Evolutionary conservation across 2,888 invertebrate species (phyloP).

Genomic region (Pterostichus niger): DNA sequence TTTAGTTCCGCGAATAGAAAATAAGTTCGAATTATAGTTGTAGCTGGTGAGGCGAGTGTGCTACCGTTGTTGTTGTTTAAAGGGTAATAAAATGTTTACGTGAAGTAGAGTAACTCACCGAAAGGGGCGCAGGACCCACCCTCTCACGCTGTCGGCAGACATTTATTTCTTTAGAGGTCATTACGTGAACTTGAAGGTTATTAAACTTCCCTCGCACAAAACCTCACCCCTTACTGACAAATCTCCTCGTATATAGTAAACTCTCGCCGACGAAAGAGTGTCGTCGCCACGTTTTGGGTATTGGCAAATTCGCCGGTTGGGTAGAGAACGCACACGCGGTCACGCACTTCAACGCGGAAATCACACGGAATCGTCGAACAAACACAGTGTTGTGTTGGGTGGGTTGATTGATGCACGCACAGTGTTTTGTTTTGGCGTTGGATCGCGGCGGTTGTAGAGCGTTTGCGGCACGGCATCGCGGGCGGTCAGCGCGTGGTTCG

Average conservation of each 20-base stretch:
- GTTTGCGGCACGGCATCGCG: slow-evolving; percentile 71
- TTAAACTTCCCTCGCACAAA: slow-evolving; percentile 16
- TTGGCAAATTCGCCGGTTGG: background rate
- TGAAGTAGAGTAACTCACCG: background rate
- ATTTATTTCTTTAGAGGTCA: slow-evolving; percentile 53
- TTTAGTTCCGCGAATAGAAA: too few species aligned
- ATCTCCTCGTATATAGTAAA: too few species aligned
- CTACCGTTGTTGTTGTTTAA: background rate
- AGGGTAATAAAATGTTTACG: background rate
- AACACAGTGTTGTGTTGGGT: background rate
- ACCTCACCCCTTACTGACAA: background rate
- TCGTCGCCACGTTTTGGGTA: background rate
- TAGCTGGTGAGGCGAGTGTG: too few species aligned
- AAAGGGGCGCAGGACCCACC: slow-evolving; percentile 2
- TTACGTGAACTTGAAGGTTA: slow-evolving; percentile 44
- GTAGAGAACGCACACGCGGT: background rate
- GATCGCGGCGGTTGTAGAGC: slow-evolving; percentile 23
- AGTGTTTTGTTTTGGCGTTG: slow-evolving; percentile 50
- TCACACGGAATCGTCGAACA: background rate
- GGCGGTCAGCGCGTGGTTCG: slow-evolving; percentile 69
- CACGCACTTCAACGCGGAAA: background rate
- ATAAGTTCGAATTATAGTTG: too few species aligned
- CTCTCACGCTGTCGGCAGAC: background rate
- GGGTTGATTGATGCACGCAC: slow-evolving; percentile 6
- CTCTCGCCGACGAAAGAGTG: too few species aligned